phyloP scores from a whole-genome alignment of 2,888 invertebrate species.

The Andrena trimmerana region DNA sequence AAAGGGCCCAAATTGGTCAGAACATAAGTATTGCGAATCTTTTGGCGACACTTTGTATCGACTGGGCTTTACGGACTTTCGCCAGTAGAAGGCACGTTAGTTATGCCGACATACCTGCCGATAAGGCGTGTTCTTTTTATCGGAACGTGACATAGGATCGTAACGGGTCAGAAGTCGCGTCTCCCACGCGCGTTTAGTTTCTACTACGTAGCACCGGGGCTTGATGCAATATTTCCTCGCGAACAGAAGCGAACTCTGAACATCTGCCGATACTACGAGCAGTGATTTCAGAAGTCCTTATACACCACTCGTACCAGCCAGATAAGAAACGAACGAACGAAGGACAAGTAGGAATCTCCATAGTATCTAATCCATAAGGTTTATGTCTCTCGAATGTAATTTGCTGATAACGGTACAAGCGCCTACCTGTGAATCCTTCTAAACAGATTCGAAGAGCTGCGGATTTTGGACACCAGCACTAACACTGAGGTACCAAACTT shows the following conservation, averaged over 20 bases:
- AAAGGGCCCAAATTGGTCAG: too few relatives aligned
- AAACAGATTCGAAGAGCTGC: too few relatives aligned
- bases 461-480: too few relatives aligned
- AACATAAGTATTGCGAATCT: background rate
- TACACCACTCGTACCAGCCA: conserved; percentile 20
- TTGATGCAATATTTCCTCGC: conserved; percentile 43
- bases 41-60: conserved; percentile 11
- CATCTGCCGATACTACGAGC: conserved; percentile 56
- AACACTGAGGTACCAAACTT: too few relatives aligned
- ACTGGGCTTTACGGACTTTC: conserved; percentile 28
- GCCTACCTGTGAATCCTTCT: too few relatives aligned
- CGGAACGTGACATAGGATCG: conserved; percentile 53
- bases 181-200: conserved; percentile 54
- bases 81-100: conserved; percentile 39
- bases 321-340: conserved; percentile 1
- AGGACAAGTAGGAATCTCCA: conserved; percentile 1
- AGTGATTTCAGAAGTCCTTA: conserved; percentile 53
- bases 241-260: conserved; percentile 46
- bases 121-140: conserved; percentile 56
- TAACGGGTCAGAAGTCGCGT: conserved; percentile 41
- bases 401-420: too few relatives aligned
- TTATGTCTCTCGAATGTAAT: too few relatives aligned
- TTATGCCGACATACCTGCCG: conserved; percentile 58
- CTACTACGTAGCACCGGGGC: conserved; percentile 6
- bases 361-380: too few relatives aligned